phyloP scores from a whole-genome alignment of 2,797 vertebrate genomes.

The Centroberyx gerrardi region DNA sequence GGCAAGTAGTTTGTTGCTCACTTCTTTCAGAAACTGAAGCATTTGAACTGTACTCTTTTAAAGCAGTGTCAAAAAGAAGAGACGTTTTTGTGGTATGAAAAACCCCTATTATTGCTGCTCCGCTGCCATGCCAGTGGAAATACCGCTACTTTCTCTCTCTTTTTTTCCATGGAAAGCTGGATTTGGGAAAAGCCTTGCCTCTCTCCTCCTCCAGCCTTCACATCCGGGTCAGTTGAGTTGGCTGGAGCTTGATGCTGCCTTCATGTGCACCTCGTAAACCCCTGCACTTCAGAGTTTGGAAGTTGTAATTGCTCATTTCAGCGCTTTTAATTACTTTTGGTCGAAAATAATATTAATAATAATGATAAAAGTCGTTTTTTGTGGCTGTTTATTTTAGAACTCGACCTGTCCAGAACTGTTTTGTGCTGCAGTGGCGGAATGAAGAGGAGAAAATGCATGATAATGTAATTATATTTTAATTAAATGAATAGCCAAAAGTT shows the following conservation, averaged over 20 bases:
- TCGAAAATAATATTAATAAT: no score
- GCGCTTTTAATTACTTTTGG: no score
- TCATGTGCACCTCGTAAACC: conserved; percentile 46
- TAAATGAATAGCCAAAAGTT: no score
- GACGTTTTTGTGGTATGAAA: conserved; percentile 61
- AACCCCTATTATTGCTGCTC: conserved; percentile 45
- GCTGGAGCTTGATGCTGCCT: conserved; percentile 67
- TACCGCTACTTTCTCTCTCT: conserved; percentile 51
- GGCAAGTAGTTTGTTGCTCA: not conserved
- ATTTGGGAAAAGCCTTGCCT: conserved; percentile 74
- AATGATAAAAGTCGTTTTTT: no score
- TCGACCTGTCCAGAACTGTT: no score
- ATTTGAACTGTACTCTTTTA: conserved; percentile 18
- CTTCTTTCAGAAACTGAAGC: conserved; percentile 14
- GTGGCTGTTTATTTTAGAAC: no score
- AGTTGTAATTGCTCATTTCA: no score
- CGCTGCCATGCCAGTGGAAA: conserved; percentile 70
- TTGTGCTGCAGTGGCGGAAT: no score
- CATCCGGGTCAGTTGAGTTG: conserved; percentile 86
- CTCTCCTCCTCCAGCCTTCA: conserved; percentile 78
- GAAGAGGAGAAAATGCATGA: no score
- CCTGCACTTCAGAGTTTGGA: not conserved
- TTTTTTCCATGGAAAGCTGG: conserved; percentile 77
- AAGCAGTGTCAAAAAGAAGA: conserved; percentile 41
- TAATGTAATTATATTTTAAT: no score